phyloP scores from a whole-genome alignment of 2,797 vertebrate genomes.

The Alfaro cultratus region DNA sequence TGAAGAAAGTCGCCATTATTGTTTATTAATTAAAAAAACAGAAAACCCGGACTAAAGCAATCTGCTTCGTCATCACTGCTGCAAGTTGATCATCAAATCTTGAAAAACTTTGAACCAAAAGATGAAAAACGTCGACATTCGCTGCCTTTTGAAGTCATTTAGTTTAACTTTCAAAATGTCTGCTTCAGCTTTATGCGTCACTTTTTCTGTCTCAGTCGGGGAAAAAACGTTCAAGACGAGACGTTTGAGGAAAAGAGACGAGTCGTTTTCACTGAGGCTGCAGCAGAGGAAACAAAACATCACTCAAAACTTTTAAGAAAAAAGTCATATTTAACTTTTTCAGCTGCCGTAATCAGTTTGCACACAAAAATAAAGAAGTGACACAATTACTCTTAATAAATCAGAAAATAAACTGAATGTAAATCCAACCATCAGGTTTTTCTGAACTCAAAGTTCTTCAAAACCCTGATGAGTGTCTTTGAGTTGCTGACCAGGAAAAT shows the following conservation, averaged over 20 bases:
- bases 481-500: constrained; percentile 26
- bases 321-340: not conserved
- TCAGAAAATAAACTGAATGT: not conserved
- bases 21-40: constrained; percentile 51
- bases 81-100: not conserved
- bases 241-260: not conserved
- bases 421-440: not conserved
- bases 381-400: not conserved
- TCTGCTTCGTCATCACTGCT: constrained; percentile 18
- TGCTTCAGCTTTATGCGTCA: constrained; percentile 12
- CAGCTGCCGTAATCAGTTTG: not conserved
- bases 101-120: not conserved
- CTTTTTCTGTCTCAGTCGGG: constrained; percentile 14
- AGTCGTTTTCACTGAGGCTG: not conserved
- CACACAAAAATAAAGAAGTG: not conserved
- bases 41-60: constrained; percentile 17
- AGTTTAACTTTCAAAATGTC: constrained; percentile 14
- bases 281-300: not conserved
- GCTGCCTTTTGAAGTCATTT: constrained; percentile 17
- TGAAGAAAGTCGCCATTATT: constrained; percentile 53
- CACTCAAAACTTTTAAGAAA: not conserved
- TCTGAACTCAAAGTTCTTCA: not conserved
- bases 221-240: not conserved
- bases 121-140: constrained; percentile 19
- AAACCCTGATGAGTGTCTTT: constrained; percentile 22